Conservation (phyloP, 2,113 vertebrate genomes). For the Pipra filicauda region DNA sequence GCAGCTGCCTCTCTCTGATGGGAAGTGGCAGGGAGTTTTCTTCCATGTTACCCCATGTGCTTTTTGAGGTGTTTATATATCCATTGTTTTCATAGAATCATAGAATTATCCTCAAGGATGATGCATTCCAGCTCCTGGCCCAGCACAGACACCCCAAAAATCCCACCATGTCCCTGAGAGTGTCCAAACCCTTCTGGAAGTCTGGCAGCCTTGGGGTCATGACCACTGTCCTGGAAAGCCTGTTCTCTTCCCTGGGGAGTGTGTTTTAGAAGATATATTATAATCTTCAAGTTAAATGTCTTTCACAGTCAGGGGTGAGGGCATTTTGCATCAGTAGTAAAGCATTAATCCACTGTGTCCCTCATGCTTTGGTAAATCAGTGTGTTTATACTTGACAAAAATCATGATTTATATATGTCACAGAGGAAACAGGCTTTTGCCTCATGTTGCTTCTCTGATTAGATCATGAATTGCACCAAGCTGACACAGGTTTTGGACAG, state of each 20-base stretch:
- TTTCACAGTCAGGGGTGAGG: background rate
- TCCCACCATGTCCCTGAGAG: background rate
- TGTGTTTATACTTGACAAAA: background rate
- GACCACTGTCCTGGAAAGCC: background rate
- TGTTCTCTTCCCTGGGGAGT: too few relatives aligned
- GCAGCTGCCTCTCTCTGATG: background rate
- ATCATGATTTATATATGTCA: background rate
- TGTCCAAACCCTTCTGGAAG: background rate
- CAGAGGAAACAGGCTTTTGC: background rate
- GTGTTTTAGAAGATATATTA: background rate
- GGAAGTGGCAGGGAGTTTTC: background rate
- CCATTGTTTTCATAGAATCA: background rate
- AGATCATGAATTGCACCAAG: background rate
- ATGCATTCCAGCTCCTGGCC: background rate
- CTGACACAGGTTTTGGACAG: background rate
- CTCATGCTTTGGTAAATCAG: background rate
- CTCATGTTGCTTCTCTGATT: background rate
- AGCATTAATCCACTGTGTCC: background rate
- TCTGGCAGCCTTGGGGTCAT: accelerated
- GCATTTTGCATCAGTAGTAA: background rate
- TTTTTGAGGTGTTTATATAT: background rate
- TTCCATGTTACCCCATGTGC: background rate
- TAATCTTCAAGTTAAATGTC: background rate
- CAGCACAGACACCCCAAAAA: background rate
- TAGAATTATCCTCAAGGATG: background rate